A percentile compares a stretch with the other conserved stretches of the same genome.
Conservation (phyloP, 2,113 vertebrate genomes). For the Varanus salvator region DNA sequence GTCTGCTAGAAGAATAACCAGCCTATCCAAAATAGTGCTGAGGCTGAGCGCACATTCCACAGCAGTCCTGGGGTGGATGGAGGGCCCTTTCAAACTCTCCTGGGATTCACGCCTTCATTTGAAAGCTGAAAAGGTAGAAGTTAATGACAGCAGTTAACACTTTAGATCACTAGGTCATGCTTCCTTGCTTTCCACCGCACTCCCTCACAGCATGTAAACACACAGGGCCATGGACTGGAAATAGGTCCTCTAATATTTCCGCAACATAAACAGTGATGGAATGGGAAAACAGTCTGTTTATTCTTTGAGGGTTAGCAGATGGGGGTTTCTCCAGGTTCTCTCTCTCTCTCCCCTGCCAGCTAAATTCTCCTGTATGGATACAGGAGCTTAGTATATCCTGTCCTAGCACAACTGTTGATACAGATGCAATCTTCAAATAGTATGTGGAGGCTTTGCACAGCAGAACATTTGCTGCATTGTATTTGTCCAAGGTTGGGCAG, state of each 20-base stretch:
- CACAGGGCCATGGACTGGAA: conserved; percentile 31
- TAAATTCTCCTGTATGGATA: accelerated
- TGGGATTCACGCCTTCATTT: conserved; percentile 7
- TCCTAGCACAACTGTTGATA: neutral
- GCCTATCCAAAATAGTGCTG: accelerated
- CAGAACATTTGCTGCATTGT: neutral
- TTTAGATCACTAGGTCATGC: conserved; percentile 39
- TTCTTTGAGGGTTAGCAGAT: conserved; percentile 59
- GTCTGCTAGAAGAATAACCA: neutral
- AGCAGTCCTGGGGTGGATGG: neutral
- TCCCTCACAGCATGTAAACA: conserved; percentile 61
- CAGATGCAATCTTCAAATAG: neutral
- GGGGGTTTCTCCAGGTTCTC: conserved; percentile 21
- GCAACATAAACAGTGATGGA: conserved; percentile 57
- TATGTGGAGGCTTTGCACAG: accelerated
- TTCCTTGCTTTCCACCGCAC: conserved; percentile 48
- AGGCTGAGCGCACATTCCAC: neutral
- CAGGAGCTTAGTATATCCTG: neutral
- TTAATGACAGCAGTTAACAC: conserved; percentile 49
- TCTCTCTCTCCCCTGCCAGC: neutral
- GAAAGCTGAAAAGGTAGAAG: conserved; percentile 33
- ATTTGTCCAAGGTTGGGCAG: neutral
- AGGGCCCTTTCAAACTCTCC: neutral
- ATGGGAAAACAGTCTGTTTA: conserved; percentile 70
- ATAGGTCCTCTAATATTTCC: conserved; percentile 53